Base-by-base conservation (phyloP, 1,140 invertebrate genomes). In the Drosophila rhopaloa region DNA sequence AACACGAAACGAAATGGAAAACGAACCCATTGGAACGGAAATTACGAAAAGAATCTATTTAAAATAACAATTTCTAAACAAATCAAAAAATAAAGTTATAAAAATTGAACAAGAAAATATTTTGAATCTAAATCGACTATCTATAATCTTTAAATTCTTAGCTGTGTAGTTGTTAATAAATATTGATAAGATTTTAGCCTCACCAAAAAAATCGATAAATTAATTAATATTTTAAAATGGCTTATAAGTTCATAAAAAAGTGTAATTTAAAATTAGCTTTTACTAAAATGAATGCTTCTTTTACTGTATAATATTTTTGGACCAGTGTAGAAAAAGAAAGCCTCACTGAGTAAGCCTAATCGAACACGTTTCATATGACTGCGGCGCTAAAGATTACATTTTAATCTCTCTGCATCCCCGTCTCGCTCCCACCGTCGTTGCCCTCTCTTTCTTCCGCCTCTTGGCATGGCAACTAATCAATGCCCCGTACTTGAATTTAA, bases 351-450 rank as follows among this genome's bases (percentile, higher is more conserved):
- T 58, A 73, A 75, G 82, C 83, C 79, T 88, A 88, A 88, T 86
- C 83, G 83, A 86, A 86, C 82, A 86, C 82, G 82, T 86, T 86
- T 86, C 76, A 82, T 86, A 88, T 86, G 83, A 88, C 82, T 86
- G 79, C 76, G 83, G 82, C 82, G 82, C 82, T 88, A 88, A 86
- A 86, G 82, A 82, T 86, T 86, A 86, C 82, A 82, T 88, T 86
- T 86, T 86, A 86, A 86, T 86, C 83, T 88, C 79, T 76, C 48
- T 53, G 54, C 48, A 54, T 47, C 37, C 40, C 67, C 35, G 1
- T 46, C 38, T 27, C 19, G 13, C 43, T 44, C 8, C 9, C 5
- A 7, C 46, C 10, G 19, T 35, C 9, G 14, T 19, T 27, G 13
- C 2, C 29, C 46, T 24, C 4, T 65, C 16, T 8, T 35, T 41